These are phyloP conservation scores for Myopa testacea DNA, from an alignment of 2,888 invertebrate genomes.

Conservation along the genomic window DNA sequence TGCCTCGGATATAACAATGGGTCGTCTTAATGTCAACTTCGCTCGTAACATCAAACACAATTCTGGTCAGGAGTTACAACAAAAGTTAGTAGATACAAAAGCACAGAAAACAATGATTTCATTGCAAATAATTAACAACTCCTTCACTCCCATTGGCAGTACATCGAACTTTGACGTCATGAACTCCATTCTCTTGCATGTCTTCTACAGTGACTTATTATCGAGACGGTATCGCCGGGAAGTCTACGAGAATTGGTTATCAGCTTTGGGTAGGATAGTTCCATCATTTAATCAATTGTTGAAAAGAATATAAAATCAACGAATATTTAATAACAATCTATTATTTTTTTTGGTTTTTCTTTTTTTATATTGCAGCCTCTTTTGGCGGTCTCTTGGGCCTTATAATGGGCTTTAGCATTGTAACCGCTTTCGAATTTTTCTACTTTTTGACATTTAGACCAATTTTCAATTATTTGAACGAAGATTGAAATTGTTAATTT, in stretches of 20 bases:
- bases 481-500: conserved; percentile 11
- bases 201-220: conserved; percentile 79
- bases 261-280: conserved; percentile 72
- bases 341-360: background rate
- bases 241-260: conserved; percentile 78
- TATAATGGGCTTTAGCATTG: conserved; percentile 78
- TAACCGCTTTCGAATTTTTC: conserved; percentile 76
- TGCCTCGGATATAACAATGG: conserved; percentile 75
- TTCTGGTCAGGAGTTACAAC: background rate
- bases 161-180: background rate
- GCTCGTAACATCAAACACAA: conserved; percentile 58
- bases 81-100: background rate
- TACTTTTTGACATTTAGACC: conserved; percentile 74
- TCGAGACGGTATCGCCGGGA: conserved; percentile 76
- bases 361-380: conserved; percentile 72
- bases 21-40: conserved; percentile 69
- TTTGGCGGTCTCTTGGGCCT: conserved; percentile 79
- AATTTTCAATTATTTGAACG: conserved; percentile 67
- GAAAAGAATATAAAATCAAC: too few species aligned
- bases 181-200: conserved; percentile 74
- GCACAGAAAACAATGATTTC: background rate
- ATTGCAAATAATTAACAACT: background rate
- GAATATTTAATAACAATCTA: too few species aligned
- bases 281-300: too few species aligned
- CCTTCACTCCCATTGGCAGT: background rate